Conservation (phyloP, 2,888 invertebrate species). For the Operophtera brumata region DNA sequence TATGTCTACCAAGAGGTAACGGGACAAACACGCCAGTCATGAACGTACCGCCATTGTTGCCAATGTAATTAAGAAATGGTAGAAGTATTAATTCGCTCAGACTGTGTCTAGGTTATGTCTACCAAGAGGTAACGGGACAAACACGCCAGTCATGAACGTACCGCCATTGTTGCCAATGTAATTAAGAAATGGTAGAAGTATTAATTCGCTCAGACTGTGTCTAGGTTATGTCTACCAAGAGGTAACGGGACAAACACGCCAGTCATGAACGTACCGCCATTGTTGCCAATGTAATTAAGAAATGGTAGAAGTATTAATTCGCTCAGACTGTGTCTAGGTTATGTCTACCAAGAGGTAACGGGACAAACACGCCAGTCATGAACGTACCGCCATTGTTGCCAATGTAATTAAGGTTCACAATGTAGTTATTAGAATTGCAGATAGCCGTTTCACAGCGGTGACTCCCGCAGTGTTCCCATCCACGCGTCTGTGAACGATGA, state of each 20-base stretch:
- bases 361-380: constrained; percentile 6
- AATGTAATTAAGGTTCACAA: constrained; percentile 11
- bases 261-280: constrained; percentile 4
- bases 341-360: constrained; percentile 15
- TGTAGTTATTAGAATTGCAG: constrained; percentile 13
- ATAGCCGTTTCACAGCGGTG: constrained; percentile 7
- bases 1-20: constrained; percentile 12
- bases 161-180: too few species aligned
- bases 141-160: constrained; percentile 4
- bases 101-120: constrained; percentile 17
- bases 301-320: not conserved
- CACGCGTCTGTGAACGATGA: constrained; percentile 9
- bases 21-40: constrained; percentile 9
- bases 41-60: constrained; percentile 5
- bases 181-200: too few species aligned
- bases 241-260: constrained; percentile 14
- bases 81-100: constrained; percentile 1
- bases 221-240: constrained; percentile 14
- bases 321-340: constrained; percentile 12
- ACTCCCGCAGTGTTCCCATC: constrained; percentile 9
- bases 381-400: constrained; percentile 10
- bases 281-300: too few species aligned
- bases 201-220: constrained; percentile 5
- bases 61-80: too few species aligned
- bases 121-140: constrained; percentile 11